Evolutionary conservation across 2,888 invertebrate species (phyloP).

Genomic region (Enchytraeus crypticus): DNA sequence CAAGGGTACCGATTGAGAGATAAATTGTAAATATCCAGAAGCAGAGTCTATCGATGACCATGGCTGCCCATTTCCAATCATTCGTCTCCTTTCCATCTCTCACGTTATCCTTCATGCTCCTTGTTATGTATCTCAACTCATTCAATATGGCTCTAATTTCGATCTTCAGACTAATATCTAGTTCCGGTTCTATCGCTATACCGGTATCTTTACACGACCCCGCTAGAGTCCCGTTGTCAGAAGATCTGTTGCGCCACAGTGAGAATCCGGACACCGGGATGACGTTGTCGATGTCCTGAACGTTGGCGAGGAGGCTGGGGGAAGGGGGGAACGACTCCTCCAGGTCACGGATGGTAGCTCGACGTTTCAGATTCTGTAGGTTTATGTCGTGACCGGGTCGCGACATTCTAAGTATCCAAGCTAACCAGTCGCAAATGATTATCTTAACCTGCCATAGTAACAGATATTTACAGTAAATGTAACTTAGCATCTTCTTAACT

Average conservation of each 20-base stretch:
- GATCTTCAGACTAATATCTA: too few relatives aligned
- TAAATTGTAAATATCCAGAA: constrained; percentile 24
- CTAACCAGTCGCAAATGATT: constrained; percentile 28
- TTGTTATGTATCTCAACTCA: constrained; percentile 27
- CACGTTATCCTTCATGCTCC: constrained; percentile 28
- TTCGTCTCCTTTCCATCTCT: constrained; percentile 22
- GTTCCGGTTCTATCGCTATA: constrained; percentile 11
- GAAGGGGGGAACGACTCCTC: constrained; percentile 21
- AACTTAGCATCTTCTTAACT: too few relatives aligned
- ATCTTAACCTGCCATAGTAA: constrained; percentile 27
- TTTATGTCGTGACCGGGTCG: constrained; percentile 27
- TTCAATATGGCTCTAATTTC: constrained; percentile 27
- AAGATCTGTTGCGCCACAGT: not conserved
- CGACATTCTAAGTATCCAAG: constrained; percentile 26
- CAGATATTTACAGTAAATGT: not conserved
- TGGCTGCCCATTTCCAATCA: constrained; percentile 30
- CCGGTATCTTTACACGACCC: too few relatives aligned
- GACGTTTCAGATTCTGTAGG: constrained; percentile 19
- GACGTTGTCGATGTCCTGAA: constrained; percentile 27
- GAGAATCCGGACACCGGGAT: constrained; percentile 9
- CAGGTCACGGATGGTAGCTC: constrained; percentile 22
- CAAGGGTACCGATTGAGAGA: constrained; percentile 23
- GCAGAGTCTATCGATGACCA: constrained; percentile 28
- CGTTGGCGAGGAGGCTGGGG: constrained; percentile 25
- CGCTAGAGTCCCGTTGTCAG: too few relatives aligned